Evolutionary conservation across 2,888 invertebrate species (phyloP).

Genomic region (Merodon equestris): DNA sequence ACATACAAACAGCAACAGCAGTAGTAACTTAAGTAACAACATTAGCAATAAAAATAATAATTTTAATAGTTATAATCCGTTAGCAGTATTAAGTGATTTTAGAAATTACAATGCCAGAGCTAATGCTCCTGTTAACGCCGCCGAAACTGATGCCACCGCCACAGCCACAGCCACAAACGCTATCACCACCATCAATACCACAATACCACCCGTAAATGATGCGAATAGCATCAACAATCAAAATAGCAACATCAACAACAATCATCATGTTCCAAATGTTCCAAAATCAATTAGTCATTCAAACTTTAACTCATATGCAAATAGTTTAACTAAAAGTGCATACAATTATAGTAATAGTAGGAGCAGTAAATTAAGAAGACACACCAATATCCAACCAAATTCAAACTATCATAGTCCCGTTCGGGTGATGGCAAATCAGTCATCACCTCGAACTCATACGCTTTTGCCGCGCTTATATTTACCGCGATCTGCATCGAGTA

Average conservation of each 20-base stretch:
- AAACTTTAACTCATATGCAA: constrained; percentile 68
- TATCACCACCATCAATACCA: constrained; percentile 1
- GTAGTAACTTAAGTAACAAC: constrained; percentile 69
- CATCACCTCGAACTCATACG: constrained; percentile 27
- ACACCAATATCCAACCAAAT: constrained; percentile 69
- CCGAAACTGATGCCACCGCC: constrained; percentile 54
- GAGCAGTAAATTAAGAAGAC: constrained; percentile 74
- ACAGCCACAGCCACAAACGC: constrained; percentile 43
- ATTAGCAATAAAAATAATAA: constrained; percentile 62
- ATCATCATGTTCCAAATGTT: constrained; percentile 74
- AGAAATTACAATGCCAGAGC: constrained; percentile 68
- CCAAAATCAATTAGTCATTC: constrained; percentile 78
- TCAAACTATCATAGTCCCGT: constrained; percentile 70
- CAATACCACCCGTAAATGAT: constrained; percentile 50
- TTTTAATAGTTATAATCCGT: constrained; percentile 61
- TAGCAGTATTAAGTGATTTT: constrained; percentile 67
- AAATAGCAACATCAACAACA: constrained; percentile 55
- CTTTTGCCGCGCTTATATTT: constrained; percentile 62
- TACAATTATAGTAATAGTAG: constrained; percentile 69
- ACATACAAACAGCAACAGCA: constrained; percentile 68
- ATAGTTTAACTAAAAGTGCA: constrained; percentile 69
- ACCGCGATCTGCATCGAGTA: too few species aligned
- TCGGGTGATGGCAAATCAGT: constrained; percentile 55
- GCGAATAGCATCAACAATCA: constrained; percentile 51
- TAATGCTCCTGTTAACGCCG: constrained; percentile 60